Percentiles rank a stretch among this genome's conserved stretches.
Evolutionary conservation across 2,113 vertebrate genomes (phyloP).

Genomic region (Donacobius atricapilla): DNA sequence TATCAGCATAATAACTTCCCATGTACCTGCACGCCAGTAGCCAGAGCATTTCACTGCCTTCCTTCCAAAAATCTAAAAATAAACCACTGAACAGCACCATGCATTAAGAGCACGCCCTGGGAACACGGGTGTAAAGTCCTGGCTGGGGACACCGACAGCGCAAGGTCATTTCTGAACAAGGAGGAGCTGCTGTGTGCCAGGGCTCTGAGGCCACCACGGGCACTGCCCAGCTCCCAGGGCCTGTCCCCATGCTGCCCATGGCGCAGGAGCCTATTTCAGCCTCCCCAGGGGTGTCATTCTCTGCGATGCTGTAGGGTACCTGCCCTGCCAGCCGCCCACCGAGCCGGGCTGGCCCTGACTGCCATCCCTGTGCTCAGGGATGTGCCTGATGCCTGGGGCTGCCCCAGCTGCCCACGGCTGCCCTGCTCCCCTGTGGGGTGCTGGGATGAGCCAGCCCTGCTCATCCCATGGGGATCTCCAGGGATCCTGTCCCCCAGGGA

Average conservation of each 20-base stretch:
- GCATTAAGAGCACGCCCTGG: neutral
- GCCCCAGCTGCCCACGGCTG: neutral
- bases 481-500: neutral
- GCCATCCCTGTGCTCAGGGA: neutral
- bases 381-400: neutral
- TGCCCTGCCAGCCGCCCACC: neutral
- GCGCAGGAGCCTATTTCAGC: too few species aligned
- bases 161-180: neutral
- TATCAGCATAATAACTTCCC: neutral
- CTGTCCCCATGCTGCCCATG: neutral
- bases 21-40: neutral
- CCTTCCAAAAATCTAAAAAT: neutral
- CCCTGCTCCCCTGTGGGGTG: neutral
- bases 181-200: neutral
- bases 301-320: accelerated
- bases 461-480: neutral
- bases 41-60: neutral
- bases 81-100: neutral
- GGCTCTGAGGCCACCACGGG: neutral
- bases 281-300: neutral
- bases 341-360: neutral
- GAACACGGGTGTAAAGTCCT: neutral
- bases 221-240: neutral
- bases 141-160: accelerated
- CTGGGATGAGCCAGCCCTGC: neutral